Percentiles rank a stretch among this genome's conserved stretches.
Conservation (phyloP, 37 sponge, comb jelly and placozoan species). For the Diacarnus erythraeanus region DNA sequence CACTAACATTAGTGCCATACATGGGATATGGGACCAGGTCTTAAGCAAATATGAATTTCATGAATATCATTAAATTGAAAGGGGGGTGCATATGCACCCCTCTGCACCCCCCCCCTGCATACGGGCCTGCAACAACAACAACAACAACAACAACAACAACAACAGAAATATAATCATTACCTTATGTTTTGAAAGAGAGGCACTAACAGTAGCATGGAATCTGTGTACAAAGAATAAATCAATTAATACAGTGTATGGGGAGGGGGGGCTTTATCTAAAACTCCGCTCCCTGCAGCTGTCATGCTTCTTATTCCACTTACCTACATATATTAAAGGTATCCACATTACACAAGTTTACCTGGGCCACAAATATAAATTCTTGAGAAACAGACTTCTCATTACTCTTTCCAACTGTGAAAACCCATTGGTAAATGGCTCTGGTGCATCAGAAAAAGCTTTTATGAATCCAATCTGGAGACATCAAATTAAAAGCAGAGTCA, state of each 20-base stretch:
- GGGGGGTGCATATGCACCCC: too few relatives aligned
- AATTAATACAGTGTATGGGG: not conserved
- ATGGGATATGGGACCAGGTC: too few relatives aligned
- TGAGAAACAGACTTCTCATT: constrained; percentile 86
- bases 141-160: not conserved
- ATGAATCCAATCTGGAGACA: constrained; percentile 71
- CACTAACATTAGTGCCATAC: too few relatives aligned
- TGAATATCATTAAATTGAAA: too few relatives aligned
- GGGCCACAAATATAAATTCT: constrained; percentile 89
- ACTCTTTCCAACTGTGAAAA: constrained; percentile 85
- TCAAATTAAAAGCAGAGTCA: not conserved
- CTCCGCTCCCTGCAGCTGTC: not conserved
- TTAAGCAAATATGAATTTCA: too few relatives aligned
- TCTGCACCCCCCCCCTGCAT: not conserved
- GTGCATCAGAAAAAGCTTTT: constrained; percentile 90
- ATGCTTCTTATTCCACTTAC: not conserved
- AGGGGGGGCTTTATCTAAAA: not conserved
- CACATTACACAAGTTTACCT: constrained; percentile 32
- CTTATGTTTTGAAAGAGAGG: constrained; percentile 63
- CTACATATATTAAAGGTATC: too few relatives aligned
- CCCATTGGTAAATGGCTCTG: constrained; percentile 67
- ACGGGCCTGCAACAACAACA: not conserved
- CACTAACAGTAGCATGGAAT: constrained; percentile 81
- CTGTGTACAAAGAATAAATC: constrained; percentile 27
- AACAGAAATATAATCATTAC: constrained; percentile 17